Base-by-base conservation (phyloP, 1,140 invertebrate species). In the Brachionus paranguensis region DNA sequence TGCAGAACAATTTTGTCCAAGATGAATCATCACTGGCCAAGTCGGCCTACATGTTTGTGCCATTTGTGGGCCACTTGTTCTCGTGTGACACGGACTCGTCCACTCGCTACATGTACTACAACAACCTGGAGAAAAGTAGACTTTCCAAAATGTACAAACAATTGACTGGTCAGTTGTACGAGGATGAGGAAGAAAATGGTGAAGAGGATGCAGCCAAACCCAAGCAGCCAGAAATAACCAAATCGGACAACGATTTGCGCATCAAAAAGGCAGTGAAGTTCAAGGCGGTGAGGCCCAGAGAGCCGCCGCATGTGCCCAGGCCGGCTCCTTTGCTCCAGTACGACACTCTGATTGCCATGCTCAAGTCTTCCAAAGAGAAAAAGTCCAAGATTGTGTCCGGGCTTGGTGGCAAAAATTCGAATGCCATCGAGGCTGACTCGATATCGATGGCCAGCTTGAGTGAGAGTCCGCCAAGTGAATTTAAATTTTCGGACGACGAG, bases 401-500 rank as follows among this genome's bases (percentile, higher is more conserved):
- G 1, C 17, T 81, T 4, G 14, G 17, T 2, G 5, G 29, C 1
- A 76, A 53, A 33, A 76, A 33, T 47, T 81, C 78, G 14, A 43
- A 64, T 24, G 11, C 43, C 20, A 81, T 81, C 11, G 78, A 81
- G 12, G 78, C 78, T 47, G 78, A 81, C 17, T 33, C 37, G 8
- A 60, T 81, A n/a, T 64, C 50, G 20, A 33, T 81, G 20, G 78
- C 78, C 1, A 81, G 78, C 20, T 68, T 81, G 20, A 64, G 50
- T 29, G 78, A 81, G 20, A 64, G 50, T 37, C 78, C 78, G 20
- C 78, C 78, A 45, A 81, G 78, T 81, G 78, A 81, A 10, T 81
- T 81, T 29, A 81, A 81, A 68, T 81, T 81, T 64, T 81, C 78
- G 14, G 78, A 81, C 12, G 78, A 81, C 20, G 78, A 81, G 64